Evolutionary conservation across 2,797 vertebrate species (phyloP), one percentile per base, ranked within the genome.

Genomic region (Phaenicophaeus curvirostris): DNA sequence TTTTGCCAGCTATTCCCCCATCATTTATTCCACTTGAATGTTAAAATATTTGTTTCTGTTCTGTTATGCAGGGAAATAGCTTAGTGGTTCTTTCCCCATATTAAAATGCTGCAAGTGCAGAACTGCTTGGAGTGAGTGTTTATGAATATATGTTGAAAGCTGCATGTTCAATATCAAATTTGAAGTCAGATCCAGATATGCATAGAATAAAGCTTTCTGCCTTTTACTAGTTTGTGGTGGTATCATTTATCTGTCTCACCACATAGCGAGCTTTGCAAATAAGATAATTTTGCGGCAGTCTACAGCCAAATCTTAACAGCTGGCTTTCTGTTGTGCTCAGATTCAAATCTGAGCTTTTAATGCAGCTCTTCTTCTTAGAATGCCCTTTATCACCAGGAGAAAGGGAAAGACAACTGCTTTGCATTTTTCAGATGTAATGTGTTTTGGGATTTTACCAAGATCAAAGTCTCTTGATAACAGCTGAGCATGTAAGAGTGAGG

Each of bases 1-100:
- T 93, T 89, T 93, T 76, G 61, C 62, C 48, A 72, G 53, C 48
- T 25, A 59, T 77, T 87, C 39, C 39, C 18, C 20, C 20, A 21
- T 48, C 79, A 54, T 66, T 95, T 91, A 91, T 93, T 84, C 21
- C 53, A 51, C 51, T 74, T 6, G 10, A 94, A 91, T 85, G 48
- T 84, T 96, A 94, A 97, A 96, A 90, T 92, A 89, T 78, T 96
- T 97, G 87, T 96, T 95, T 97, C 77, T 89, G 6, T 94, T 89
- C 68, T 17, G 44, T 94, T 95, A 72, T 85, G 48, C 59, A 84
- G 72, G 62, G 48, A 91, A 95, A 71, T 74, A 78, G 76, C 77
- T 86, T 92, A 82, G 76, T 90, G n/a, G 50, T 93, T 46, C 50
- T 90, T 95, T 90, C 78, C 68, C 46, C 55, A 1, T 77, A 90